Conservation (phyloP, 1,140 invertebrate species). For the Amyelois transitella region DNA sequence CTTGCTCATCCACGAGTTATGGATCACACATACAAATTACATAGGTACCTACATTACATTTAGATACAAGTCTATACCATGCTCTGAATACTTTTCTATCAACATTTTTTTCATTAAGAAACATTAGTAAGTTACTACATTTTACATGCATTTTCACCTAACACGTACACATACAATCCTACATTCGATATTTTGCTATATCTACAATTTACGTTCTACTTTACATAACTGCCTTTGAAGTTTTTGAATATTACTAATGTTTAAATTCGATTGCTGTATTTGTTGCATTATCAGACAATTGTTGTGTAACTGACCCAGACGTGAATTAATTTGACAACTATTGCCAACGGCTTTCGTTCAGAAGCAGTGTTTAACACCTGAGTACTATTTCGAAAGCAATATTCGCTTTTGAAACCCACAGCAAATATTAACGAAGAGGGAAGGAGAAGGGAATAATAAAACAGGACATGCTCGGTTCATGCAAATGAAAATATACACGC, state of each 20-base stretch:
- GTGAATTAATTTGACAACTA: slow-evolving; percentile 4
- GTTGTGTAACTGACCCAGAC: neutral
- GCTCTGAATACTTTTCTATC: slow-evolving; percentile 33
- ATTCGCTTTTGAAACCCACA: slow-evolving; percentile 30
- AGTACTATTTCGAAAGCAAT: slow-evolving; percentile 29
- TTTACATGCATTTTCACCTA: slow-evolving; percentile 53
- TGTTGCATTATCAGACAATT: neutral
- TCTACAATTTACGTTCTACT: slow-evolving; percentile 45
- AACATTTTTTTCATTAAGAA: slow-evolving; percentile 14
- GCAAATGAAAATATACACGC: slow-evolving; percentile 70
- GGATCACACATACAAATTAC: neutral
- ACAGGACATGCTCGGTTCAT: slow-evolving; percentile 64
- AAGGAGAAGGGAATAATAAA: slow-evolving; percentile 42
- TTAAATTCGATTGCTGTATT: neutral
- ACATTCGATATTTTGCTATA: slow-evolving; percentile 33
- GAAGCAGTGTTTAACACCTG: slow-evolving; percentile 16
- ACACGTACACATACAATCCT: slow-evolving; percentile 49
- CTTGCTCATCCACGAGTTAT: neutral
- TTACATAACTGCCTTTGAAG: slow-evolving; percentile 45
- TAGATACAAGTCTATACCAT: slow-evolving; percentile 34
- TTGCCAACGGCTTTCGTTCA: neutral
- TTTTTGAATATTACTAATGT: slow-evolving; percentile 28
- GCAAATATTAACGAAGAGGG: slow-evolving; percentile 39
- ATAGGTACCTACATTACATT: slow-evolving; percentile 14
- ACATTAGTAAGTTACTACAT: slow-evolving; percentile 37